A percentile compares a stretch with the other conserved stretches of the same genome.
These are phyloP conservation scores for Agonopterix arenella DNA, from an alignment of 2,888 invertebrate genomes.

Conservation along the genomic window DNA sequence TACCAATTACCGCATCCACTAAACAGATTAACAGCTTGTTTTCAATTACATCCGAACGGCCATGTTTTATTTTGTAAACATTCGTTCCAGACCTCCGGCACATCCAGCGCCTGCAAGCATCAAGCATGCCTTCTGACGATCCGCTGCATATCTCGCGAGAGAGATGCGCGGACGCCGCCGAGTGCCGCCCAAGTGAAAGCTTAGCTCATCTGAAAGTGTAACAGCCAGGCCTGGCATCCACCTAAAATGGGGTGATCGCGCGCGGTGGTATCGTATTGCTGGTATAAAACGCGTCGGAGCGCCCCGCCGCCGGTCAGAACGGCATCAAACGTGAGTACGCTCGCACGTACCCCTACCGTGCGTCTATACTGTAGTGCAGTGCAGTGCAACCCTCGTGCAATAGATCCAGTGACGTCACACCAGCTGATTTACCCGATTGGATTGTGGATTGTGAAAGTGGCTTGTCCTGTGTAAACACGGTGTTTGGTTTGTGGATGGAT, in stretches of 20 bases:
- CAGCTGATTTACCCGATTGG: constrained; percentile 19
- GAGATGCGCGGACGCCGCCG: constrained; percentile 14
- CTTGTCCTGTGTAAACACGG: constrained; percentile 32
- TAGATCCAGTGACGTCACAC: constrained; percentile 15
- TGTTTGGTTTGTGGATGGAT: constrained; percentile 40
- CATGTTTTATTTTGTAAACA: constrained; percentile 31
- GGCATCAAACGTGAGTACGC: constrained; percentile 96
- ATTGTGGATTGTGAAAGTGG: constrained; percentile 59
- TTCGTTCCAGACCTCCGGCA: not conserved
- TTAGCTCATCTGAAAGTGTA: constrained; percentile 69
- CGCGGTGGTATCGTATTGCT: constrained; percentile 84
- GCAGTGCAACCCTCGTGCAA: constrained; percentile 46
- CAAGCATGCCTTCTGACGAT: not conserved
- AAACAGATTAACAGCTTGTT: constrained; percentile 11
- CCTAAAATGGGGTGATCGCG: constrained; percentile 76
- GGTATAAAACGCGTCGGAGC: constrained; percentile 85
- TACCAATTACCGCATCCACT: constrained; percentile 3
- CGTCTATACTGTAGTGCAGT: constrained; percentile 35
- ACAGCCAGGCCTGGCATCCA: constrained; percentile 63
- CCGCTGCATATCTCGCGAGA: not conserved
- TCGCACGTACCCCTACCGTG: constrained; percentile 39
- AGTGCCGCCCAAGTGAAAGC: constrained; percentile 66
- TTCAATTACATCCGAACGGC: constrained; percentile 18
- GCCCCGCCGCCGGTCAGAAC: constrained; percentile 92
- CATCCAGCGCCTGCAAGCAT: no score